A percentile compares a stretch with the other conserved stretches of the same genome.
These are phyloP conservation scores for Alaudala cheleensis DNA, from an alignment of 2,113 vertebrate species.

Conservation along the genomic window DNA sequence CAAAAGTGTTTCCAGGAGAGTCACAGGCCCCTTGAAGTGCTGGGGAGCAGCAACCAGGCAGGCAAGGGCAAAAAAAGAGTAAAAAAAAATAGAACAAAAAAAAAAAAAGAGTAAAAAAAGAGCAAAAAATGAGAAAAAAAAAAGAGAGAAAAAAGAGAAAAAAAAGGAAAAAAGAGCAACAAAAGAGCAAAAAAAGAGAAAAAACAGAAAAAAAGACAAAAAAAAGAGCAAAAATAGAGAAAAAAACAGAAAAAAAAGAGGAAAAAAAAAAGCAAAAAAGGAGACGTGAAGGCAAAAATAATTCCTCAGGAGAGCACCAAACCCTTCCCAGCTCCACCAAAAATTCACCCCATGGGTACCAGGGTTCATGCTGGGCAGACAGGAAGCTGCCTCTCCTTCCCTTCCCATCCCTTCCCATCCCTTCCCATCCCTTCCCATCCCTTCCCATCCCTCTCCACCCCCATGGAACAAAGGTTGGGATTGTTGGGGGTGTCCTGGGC, in stretches of 20 bases:
- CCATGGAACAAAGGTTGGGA: rapidly evolving
- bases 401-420: not conserved
- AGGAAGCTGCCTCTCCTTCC: not conserved
- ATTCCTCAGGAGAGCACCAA: not conserved
- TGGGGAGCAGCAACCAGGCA: not conserved
- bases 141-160: not conserved
- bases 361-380: not conserved
- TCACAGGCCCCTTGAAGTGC: not conserved
- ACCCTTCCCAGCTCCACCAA: not conserved
- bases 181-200: not conserved
- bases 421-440: not conserved
- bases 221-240: not conserved
- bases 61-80: not conserved
- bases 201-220: not conserved
- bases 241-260: not conserved
- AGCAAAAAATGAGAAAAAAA: not conserved
- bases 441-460: no score
- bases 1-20: not conserved
- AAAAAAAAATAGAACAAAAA: no score
- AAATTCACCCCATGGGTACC: not conserved
- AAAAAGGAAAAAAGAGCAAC: not conserved
- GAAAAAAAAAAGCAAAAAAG: no score
- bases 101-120: not conserved
- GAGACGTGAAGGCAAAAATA: not conserved
- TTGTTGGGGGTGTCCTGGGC: not conserved